A percentile compares a stretch with the other conserved stretches of the same genome.
phyloP scores from a whole-genome alignment of 2,113 vertebrate species.

The Pterocles orientalis region DNA sequence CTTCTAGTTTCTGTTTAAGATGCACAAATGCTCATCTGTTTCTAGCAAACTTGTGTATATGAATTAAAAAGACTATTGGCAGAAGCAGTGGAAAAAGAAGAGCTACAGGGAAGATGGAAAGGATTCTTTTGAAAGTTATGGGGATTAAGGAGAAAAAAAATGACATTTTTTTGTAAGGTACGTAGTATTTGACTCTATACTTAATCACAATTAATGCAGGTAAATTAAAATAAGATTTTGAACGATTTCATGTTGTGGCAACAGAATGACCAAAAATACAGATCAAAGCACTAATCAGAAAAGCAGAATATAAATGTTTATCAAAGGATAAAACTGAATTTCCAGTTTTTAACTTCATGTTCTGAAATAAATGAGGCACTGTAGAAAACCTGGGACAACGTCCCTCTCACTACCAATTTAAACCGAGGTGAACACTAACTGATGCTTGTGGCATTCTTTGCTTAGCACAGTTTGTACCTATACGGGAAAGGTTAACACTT shows the following conservation, averaged over 20 bases:
- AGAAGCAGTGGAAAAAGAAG: not conserved
- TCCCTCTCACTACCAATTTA: not conserved
- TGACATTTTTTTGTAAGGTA: not conserved
- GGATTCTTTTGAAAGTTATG: not conserved
- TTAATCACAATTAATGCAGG: not conserved
- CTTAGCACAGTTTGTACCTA: constrained; percentile 50
- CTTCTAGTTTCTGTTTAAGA: not conserved
- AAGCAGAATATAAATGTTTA: not conserved
- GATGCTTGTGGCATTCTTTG: not conserved
- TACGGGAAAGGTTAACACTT: not conserved
- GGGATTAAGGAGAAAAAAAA: not conserved
- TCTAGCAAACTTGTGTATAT: not conserved
- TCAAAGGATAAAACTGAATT: not conserved
- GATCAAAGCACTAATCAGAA: not conserved
- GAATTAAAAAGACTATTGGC: not conserved
- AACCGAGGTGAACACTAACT: not conserved
- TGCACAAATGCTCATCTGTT: not conserved
- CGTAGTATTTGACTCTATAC: not conserved
- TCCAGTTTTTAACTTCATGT: not conserved
- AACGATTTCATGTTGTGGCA: not conserved
- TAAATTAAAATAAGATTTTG: not conserved
- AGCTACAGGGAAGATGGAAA: not conserved
- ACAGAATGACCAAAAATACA: not conserved
- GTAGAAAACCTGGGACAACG: not conserved
- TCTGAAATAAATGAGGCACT: not conserved